phyloP scores from a whole-genome alignment of 1,140 invertebrate genomes.

The Bilobella aurantiaca region DNA sequence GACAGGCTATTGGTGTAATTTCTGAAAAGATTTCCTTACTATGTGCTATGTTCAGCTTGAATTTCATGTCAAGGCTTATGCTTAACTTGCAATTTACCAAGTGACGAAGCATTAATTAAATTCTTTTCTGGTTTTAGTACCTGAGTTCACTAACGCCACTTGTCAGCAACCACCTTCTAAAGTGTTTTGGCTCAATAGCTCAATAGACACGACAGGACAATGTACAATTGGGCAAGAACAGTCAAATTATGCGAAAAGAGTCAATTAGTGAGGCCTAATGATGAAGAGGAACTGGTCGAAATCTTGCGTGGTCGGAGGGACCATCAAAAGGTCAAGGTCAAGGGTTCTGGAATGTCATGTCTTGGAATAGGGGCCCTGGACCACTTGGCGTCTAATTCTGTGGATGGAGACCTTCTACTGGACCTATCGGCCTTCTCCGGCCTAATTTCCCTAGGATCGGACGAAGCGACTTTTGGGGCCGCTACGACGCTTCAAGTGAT shows the following conservation, averaged over 20 bases:
- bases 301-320: neutral
- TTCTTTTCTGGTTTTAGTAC: no score
- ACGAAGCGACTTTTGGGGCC: neutral
- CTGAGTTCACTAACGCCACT: no score
- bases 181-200: neutral
- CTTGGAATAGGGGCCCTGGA: neutral
- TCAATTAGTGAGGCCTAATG: neutral
- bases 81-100: no score
- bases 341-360: neutral
- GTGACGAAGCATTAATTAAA: no score
- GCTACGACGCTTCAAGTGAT: neutral
- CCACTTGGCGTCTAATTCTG: neutral
- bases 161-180: no score
- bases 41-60: no score
- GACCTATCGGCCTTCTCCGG: neutral
- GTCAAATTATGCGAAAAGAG: neutral
- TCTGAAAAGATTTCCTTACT: no score
- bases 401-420: neutral
- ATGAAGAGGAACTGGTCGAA: neutral
- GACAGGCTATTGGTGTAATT: no score
- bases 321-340: conserved; percentile 1
- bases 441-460: neutral
- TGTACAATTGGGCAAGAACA: conserved; percentile 2
- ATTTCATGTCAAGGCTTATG: no score
- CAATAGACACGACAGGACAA: neutral